Evolutionary conservation across 2,888 invertebrate species (phyloP).

Genomic region (Pogonocherus hispidulus): DNA sequence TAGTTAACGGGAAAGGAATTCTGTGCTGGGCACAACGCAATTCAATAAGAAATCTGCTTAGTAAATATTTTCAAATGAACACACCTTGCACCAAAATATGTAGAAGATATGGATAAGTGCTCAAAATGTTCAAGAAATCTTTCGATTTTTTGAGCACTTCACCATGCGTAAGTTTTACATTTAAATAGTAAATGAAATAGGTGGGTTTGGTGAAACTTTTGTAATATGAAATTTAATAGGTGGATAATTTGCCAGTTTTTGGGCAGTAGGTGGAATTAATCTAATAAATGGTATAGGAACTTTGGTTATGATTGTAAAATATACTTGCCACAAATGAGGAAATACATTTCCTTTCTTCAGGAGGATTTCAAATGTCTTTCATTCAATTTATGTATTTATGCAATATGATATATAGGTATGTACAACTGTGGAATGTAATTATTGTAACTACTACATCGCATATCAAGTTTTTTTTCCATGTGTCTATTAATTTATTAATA

Average conservation of each 20-base stretch:
- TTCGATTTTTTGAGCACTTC: background rate
- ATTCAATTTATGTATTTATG: constrained; percentile 4
- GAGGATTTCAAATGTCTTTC: background rate
- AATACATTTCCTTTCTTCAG: background rate
- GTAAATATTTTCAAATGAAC: background rate
- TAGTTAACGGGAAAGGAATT: background rate
- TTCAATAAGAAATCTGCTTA: background rate
- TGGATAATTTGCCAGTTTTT: too few species aligned
- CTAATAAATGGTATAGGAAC: constrained; percentile 1
- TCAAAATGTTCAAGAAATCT: background rate
- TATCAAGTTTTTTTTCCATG: background rate
- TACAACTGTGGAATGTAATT: background rate
- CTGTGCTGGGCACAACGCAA: background rate
- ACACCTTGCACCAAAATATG: background rate
- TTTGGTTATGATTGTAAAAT: constrained; percentile 4
- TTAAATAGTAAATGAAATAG: constrained; percentile 14
- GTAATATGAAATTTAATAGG: background rate
- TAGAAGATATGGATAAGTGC: background rate
- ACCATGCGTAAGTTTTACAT: background rate
- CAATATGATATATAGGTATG: constrained; percentile 3
- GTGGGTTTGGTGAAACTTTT: constrained; percentile 21
- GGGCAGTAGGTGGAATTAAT: constrained; percentile 11
- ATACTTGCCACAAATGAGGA: background rate
- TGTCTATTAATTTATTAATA: constrained; percentile 4
- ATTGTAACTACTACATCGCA: background rate